These are phyloP conservation scores for Coremacera marginata DNA, from an alignment of 2,888 invertebrate genomes.

Conservation along the genomic window DNA sequence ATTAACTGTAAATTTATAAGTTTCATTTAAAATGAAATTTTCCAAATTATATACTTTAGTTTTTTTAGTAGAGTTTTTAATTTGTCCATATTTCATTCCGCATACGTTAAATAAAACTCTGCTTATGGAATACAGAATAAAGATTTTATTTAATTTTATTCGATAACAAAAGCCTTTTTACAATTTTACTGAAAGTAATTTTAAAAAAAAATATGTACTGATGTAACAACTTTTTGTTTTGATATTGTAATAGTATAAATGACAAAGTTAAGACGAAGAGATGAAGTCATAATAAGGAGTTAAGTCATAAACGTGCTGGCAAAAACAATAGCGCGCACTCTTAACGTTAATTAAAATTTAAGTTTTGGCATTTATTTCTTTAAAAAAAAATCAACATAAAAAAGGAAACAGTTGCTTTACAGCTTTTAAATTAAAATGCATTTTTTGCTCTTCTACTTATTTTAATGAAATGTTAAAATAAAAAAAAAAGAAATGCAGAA, in stretches of 20 bases:
- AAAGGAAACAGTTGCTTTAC: not conserved
- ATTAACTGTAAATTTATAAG: no score
- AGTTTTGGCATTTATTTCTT: not conserved
- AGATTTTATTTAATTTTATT: not conserved
- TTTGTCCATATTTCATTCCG: no score
- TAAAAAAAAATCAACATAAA: no score
- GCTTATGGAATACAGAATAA: not conserved
- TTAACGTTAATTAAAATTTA: slow-evolving; percentile 1
- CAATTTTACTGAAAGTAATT: not conserved
- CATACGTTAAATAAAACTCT: not conserved
- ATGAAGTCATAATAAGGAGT: not conserved
- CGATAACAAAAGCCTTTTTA: not conserved
- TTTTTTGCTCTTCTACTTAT: not conserved
- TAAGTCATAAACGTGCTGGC: not conserved
- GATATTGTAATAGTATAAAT: not conserved
- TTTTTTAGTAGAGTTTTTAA: no score
- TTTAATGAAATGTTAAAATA: slow-evolving; percentile 4
- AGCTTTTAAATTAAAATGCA: not conserved
- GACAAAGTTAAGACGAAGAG: not conserved
- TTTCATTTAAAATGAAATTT: no score
- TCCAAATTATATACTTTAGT: no score
- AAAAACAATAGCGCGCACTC: not conserved
- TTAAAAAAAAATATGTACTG: not conserved
- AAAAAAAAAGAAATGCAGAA: slow-evolving; percentile 9
- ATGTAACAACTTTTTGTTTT: not conserved